A percentile compares a stretch with the other conserved stretches of the same genome.
Conservation (phyloP, 2,888 invertebrate genomes). For the Apoda limacodes region DNA sequence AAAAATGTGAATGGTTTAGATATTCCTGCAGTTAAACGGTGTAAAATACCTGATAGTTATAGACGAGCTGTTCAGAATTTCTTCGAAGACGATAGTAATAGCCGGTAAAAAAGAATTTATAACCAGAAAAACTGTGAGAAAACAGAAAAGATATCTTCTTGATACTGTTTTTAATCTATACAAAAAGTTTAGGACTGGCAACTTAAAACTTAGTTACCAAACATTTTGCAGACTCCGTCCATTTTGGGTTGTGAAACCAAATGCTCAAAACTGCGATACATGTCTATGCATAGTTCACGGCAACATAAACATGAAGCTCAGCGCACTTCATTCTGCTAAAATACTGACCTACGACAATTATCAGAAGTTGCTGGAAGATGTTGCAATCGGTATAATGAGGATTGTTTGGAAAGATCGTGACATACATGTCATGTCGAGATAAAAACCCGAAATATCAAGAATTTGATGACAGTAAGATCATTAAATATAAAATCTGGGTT, state of each 20-base stretch:
- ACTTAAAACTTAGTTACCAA: no score
- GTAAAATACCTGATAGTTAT: constrained; percentile 9
- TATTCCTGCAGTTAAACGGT: constrained; percentile 7
- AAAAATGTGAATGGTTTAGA: constrained; percentile 7
- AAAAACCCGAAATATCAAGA: constrained; percentile 1
- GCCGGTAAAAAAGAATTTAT: neutral
- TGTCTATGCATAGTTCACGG: constrained; percentile 7
- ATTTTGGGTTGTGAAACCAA: constrained; percentile 10
- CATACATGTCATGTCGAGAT: constrained; percentile 3
- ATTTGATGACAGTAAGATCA: no score
- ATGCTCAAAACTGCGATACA: constrained; percentile 8
- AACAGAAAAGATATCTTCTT: constrained; percentile 2
- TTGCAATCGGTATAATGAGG: neutral
- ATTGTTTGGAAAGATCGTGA: constrained; percentile 1
- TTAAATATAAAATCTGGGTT: no score
- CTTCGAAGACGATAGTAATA: no score
- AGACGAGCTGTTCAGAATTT: no score
- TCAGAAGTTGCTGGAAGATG: neutral
- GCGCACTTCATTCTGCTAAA: neutral
- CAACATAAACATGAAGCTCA: constrained; percentile 2
- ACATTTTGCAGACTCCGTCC: no score
- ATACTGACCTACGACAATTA: neutral
- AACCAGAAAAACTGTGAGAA: neutral
- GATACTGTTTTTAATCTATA: constrained; percentile 3
- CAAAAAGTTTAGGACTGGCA: no score